Conservation (phyloP, 2,797 vertebrate species). For the Xiphorhynchus erythropygius region DNA sequence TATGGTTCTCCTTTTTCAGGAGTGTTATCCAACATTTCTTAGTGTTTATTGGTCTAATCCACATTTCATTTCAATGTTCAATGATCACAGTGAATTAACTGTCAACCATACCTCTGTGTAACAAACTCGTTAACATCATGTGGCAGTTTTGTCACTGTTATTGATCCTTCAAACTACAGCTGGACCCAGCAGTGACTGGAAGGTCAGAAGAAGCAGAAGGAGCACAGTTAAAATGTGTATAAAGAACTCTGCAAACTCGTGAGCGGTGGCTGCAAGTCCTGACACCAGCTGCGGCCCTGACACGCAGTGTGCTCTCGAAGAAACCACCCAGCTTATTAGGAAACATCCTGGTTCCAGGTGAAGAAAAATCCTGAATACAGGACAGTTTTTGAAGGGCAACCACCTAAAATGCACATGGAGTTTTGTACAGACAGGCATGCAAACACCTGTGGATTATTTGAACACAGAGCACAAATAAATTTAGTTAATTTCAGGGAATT, state of each 20-base stretch:
- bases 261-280: not conserved
- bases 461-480: not conserved
- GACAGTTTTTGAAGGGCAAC: not conserved
- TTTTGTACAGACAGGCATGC: not conserved
- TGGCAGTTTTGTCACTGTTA: not conserved
- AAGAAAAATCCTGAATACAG: not conserved
- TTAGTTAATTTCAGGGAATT: not conserved
- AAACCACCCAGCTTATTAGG: not conserved
- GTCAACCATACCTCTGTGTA: not conserved
- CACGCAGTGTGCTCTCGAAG: not conserved
- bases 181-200: not conserved
- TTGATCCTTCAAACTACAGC: not conserved
- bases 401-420: not conserved
- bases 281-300: not conserved
- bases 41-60: not conserved
- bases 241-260: not conserved
- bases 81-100: not conserved
- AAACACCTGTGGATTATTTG: not conserved
- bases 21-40: not conserved
- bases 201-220: not conserved
- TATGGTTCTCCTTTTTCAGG: not conserved
- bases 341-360: not conserved
- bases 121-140: not conserved
- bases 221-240: not conserved
- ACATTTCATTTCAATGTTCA: not conserved